Evolutionary conservation across 2,888 invertebrate species (phyloP).

Genomic region (Aporophyla lueneburgensis): DNA sequence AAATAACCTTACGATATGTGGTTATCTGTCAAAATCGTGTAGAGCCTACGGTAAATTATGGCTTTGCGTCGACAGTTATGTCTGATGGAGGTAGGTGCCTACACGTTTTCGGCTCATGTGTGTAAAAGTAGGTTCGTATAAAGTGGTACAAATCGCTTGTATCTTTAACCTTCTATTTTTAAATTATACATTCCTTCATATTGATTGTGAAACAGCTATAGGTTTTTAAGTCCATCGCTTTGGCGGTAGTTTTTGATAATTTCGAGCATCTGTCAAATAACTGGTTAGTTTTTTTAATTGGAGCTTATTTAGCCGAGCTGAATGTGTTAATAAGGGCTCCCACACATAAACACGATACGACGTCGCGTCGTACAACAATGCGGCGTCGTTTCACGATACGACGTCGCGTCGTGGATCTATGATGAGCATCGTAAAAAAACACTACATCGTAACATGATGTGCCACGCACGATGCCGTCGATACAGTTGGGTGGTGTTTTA

Average conservation of each 20-base stretch:
- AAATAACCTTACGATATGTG: slow-evolving; percentile 49
- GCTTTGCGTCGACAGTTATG: slow-evolving; percentile 65
- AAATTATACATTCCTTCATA: slow-evolving; percentile 3
- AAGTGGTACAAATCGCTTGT: slow-evolving; percentile 55
- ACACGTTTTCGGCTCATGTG: slow-evolving; percentile 63
- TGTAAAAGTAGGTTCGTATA: slow-evolving; percentile 62
- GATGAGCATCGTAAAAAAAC: too few relatives aligned
- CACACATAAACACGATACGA: too few relatives aligned
- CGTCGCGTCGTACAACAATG: too few relatives aligned
- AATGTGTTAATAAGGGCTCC: slow-evolving; percentile 56
- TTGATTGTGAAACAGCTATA: slow-evolving; percentile 23
- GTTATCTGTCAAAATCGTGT: slow-evolving; percentile 65
- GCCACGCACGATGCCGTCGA: too few relatives aligned
- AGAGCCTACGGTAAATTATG: slow-evolving; percentile 68
- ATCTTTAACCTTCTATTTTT: slow-evolving; percentile 42
- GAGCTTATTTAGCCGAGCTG: slow-evolving; percentile 43
- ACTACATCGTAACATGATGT: too few relatives aligned
- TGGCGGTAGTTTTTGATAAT: slow-evolving; percentile 23
- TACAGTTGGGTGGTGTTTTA: too few relatives aligned
- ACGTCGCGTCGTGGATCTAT: too few relatives aligned
- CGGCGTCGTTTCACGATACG: too few relatives aligned
- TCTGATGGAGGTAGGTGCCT: slow-evolving; percentile 61
- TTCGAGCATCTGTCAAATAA: slow-evolving; percentile 39
- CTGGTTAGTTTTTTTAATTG: slow-evolving; percentile 38
- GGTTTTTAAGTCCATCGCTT: slow-evolving; percentile 31